Base-by-base conservation (phyloP, 1,140 invertebrate genomes). In the Bombus pascuorum region DNA sequence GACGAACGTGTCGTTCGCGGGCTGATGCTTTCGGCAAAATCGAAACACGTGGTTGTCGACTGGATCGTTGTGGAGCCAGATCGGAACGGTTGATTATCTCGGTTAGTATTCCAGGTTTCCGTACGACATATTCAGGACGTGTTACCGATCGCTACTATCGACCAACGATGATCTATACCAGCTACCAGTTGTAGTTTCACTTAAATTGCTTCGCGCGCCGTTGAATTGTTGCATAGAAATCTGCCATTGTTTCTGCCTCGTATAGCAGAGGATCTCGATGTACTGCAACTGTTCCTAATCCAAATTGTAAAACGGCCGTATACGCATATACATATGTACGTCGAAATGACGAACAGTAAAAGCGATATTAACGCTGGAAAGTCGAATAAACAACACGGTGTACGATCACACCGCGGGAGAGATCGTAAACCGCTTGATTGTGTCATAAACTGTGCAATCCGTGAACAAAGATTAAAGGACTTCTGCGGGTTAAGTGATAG, bases 181-280 rank as follows among this genome's bases (percentile, higher is more conserved):
- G 12, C 37, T n/a, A 74, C 15, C 44, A 44, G 57, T 76, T 47
- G 77, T 85, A 90, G 88, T 90, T 90, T 90, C 88, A 89, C 89
- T 87, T 74, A 88, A 90, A 90, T 90, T 90, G 77, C 89, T 88
- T 90, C 76, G 83, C 89, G 89, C 88, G 32, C 86, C 85, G 86
- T 44, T 90, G 79, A 87, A 90, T 88, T 22, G 75, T 42, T 68
- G 86, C 82, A 79, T 70, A 78, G 68, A 85, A 80, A 85, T 71
- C 68, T 34, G 22, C 68, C 66, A 85, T 85, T 85, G 83, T 85
- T 80, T 18, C 68, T 73, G 53, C 39, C 68, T 18, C 77, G 68
- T 53, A 68, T 72, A 44, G 68, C 83, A 12, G 34, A 53, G 42
- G 72, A 73, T 85, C 53, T 66, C 66, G 10, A 85, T 80, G 34